Evolutionary conservation across 2,797 vertebrate genomes (phyloP).

Genomic region (Serranus cabrilla): DNA sequence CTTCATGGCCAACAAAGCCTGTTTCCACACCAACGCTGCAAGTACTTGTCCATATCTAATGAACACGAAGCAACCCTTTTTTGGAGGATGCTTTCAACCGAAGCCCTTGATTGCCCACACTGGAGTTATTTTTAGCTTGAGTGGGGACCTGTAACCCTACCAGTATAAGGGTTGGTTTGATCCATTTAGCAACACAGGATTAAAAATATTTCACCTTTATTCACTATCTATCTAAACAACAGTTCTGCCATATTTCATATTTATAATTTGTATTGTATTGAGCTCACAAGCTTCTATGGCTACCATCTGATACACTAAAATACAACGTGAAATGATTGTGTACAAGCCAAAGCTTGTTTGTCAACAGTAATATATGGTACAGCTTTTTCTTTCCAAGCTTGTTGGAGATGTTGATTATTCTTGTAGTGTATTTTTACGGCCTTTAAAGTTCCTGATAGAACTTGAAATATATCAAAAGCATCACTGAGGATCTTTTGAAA

Average conservation of each 20-base stretch:
- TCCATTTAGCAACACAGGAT: constrained; percentile 12
- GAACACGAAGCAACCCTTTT: constrained; percentile 30
- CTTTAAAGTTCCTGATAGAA: neutral
- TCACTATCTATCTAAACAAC: neutral
- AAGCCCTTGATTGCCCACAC: constrained; percentile 23
- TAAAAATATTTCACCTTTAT: constrained; percentile 12
- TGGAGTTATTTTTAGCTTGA: constrained; percentile 49
- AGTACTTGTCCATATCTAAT: constrained; percentile 39
- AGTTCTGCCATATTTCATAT: neutral
- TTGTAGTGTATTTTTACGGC: neutral
- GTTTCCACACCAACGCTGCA: constrained; percentile 51
- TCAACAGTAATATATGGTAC: neutral
- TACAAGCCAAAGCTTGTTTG: neutral
- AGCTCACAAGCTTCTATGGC: neutral
- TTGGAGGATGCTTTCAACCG: constrained; percentile 39
- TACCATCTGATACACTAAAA: neutral
- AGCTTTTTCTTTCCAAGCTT: neutral
- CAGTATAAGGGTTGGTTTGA: constrained; percentile 4
- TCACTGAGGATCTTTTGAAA: no score
- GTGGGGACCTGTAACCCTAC: constrained; percentile 43
- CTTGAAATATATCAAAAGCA: neutral
- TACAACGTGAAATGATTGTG: neutral
- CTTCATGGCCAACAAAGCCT: constrained; percentile 35
- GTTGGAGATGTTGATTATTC: neutral
- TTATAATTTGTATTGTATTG: neutral